These are phyloP conservation scores for Clarias platycephalus DNA, from an alignment of 2,797 vertebrate genomes.

Conservation along the genomic window DNA sequence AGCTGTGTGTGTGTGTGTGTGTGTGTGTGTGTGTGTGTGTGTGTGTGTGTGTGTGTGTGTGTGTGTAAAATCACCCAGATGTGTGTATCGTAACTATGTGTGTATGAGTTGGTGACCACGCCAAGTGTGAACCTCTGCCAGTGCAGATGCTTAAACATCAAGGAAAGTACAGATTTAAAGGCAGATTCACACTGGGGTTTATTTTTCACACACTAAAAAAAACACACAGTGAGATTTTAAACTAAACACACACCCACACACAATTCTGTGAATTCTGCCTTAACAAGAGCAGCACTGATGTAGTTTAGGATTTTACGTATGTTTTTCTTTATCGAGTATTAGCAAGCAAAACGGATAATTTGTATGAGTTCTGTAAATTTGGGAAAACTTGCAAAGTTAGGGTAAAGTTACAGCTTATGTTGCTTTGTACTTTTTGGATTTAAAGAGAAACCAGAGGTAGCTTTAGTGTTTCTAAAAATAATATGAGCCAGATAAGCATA, in stretches of 20 bases:
- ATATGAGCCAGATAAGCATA: background rate
- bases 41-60: constrained; percentile 5
- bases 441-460: background rate
- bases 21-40: background rate
- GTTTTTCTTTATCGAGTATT: background rate
- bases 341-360: background rate
- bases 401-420: background rate
- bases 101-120: constrained; percentile 8
- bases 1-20: constrained; percentile 15
- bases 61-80: constrained; percentile 5
- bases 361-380: background rate
- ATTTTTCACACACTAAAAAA: background rate
- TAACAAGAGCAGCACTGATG: background rate
- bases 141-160: constrained; percentile 3
- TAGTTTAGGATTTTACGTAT: background rate
- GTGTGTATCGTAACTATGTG: background rate
- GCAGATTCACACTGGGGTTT: background rate
- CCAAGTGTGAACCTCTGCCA: constrained; percentile 32
- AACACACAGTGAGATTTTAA: background rate
- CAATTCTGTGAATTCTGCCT: background rate
- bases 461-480: background rate
- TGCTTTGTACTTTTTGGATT: background rate
- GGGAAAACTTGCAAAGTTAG: background rate
- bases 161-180: background rate
- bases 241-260: background rate